Evolutionary conservation across 2,888 invertebrate genomes (phyloP), one percentile per base, ranked within the genome.

Genomic region (Cheiracanthium punctorium): DNA sequence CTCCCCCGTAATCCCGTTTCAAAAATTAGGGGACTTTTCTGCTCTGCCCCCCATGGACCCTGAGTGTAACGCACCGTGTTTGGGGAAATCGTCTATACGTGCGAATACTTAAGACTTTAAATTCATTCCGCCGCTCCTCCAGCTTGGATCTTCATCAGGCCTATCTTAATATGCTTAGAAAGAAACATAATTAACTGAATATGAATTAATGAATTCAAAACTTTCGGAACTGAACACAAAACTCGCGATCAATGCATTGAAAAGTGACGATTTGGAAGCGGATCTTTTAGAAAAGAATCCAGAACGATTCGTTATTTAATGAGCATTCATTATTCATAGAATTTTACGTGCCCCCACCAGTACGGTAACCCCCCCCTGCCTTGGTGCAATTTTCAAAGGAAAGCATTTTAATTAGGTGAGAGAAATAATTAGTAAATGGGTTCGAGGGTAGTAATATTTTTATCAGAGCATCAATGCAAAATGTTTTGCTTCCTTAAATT

Each of bases 381-480:
- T 64, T 28, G 48, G 71, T 71, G 37, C 71, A 65, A 65, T 76
- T 82, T 71, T 70, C 69, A 75, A 58, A 33, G 74, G 32, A 69
- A 69, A 81, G 70, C 74, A 48, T 64, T 76, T 82, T 82, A 82
- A 82, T 82, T 82, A 76, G 76, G 64, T 64, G 70, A 70, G 76
- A 76, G 71, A 71, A 82, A 82, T 82, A 82, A 82, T 82, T 82
- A 82, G 82, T 76, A 82, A 82, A 82, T 82, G 82, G 71, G 75
- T 76, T 76, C 58, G 75, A 74, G 74, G 75, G 69, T 67, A 72
- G 58, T 58, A 58, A 58, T 58, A 58, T 58, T 58, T 58, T 58
- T 58, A 58, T 58, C 58, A 58, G 37, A 37, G 58, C 58, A 58
- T 58, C 58, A 58, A 58, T 24, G 58, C 24, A 24, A 58, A 58